phyloP scores from a whole-genome alignment of 2,113 vertebrate species.

The Muscicapa adusta region DNA sequence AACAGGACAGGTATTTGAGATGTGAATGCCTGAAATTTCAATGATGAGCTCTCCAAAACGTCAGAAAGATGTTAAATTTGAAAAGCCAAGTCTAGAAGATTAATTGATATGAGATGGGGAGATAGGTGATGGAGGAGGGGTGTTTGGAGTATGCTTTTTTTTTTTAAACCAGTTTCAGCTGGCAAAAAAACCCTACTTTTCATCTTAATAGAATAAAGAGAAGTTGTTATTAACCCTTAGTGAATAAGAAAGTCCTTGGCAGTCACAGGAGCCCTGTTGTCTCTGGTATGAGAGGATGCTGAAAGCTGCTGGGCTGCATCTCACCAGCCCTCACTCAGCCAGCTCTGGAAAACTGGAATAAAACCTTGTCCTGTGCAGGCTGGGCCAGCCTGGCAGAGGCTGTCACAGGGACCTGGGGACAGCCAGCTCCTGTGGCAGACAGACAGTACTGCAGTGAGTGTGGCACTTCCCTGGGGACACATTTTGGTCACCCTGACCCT shows the following conservation, averaged over 20 bases:
- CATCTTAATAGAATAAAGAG: background rate
- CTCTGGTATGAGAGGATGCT: background rate
- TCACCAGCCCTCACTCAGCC: background rate
- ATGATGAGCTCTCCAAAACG: background rate
- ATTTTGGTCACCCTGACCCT: background rate
- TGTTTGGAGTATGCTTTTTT: background rate
- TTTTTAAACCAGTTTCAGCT: background rate
- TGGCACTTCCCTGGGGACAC: accelerated
- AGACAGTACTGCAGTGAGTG: accelerated
- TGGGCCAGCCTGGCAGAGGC: accelerated
- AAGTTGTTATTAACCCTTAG: background rate
- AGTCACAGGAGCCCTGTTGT: accelerated
- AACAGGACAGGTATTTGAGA: background rate
- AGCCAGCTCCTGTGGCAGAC: background rate
- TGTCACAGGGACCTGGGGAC: background rate
- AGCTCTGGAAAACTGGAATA: background rate
- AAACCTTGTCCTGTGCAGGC: accelerated
- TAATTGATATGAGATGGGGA: accelerated
- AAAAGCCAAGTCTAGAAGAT: background rate
- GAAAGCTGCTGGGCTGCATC: background rate
- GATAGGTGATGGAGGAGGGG: accelerated
- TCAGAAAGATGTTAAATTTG: background rate
- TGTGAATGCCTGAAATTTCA: background rate
- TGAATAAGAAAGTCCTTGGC: background rate
- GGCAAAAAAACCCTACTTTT: background rate